Percentiles rank a stretch among this genome's conserved stretches.
phyloP scores from a whole-genome alignment of 1,140 invertebrate genomes.

The Phortica variegata region DNA sequence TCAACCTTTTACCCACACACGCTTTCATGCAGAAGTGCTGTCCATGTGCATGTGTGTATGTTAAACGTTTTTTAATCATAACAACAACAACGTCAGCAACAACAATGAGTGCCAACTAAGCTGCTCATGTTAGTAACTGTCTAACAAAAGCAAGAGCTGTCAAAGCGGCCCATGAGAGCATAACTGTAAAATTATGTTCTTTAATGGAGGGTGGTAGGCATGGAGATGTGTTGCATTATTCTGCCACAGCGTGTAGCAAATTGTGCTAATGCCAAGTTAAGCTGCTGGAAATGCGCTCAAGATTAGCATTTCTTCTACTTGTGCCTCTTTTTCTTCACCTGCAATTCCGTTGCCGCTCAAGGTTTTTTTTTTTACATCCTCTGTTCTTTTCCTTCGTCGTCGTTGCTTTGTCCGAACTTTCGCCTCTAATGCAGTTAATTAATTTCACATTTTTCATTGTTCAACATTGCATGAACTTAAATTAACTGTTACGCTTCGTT shows the following conservation, averaged over 20 bases:
- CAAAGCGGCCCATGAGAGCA: too few species aligned
- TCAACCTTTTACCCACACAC: too few species aligned
- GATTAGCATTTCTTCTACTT: neutral
- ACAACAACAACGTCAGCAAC: too few species aligned
- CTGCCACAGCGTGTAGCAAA: too few species aligned
- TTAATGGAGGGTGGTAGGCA: constrained; percentile 12
- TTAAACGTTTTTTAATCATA: too few species aligned
- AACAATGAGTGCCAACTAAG: too few species aligned
- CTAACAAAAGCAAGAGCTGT: too few species aligned
- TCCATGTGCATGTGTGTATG: too few species aligned
- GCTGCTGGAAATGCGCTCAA: constrained; percentile 21
- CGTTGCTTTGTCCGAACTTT: neutral
- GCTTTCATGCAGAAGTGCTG: too few species aligned
- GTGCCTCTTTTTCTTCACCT: neutral
- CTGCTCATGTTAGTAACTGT: too few species aligned
- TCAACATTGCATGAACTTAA: constrained; percentile 21
- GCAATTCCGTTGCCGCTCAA: neutral
- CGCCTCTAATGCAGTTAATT: constrained; percentile 38
- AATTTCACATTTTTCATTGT: constrained; percentile 35
- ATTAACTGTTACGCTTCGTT: constrained; percentile 1
- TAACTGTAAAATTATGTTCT: too few species aligned
- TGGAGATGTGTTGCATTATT: too few species aligned
- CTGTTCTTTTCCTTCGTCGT: neutral
- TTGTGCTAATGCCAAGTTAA: constrained; percentile 45
- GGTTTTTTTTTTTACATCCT: neutral